Evolutionary conservation across 2,797 vertebrate species (phyloP).

Genomic region (Tapirus indicus): DNA sequence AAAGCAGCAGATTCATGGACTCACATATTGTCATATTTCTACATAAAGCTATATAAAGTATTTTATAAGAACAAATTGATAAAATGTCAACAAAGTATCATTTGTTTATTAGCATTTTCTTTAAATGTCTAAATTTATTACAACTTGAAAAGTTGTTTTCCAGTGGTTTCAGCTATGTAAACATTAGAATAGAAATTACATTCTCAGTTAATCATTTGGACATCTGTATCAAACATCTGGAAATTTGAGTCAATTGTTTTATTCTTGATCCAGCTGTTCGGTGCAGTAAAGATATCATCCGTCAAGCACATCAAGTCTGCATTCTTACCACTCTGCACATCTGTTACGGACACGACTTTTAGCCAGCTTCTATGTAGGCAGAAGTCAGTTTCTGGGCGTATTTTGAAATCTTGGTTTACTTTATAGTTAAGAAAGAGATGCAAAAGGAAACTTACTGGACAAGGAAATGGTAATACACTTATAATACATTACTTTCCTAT

Average conservation of each 20-base stretch:
- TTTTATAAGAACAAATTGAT: slow-evolving; percentile 17
- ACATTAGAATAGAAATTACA: background rate
- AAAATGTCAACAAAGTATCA: slow-evolving; percentile 11
- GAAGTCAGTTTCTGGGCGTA: background rate
- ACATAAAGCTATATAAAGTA: background rate
- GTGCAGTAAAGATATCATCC: background rate
- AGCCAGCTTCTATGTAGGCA: background rate
- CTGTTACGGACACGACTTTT: slow-evolving; percentile 13
- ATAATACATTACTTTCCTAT: background rate
- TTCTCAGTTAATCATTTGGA: slow-evolving; percentile 55
- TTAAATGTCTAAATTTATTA: slow-evolving; percentile 38
- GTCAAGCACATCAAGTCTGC: background rate
- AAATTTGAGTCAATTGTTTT: slow-evolving; percentile 49
- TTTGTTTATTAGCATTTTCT: slow-evolving; percentile 47
- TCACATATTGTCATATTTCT: slow-evolving; percentile 2
- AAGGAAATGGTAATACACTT: background rate
- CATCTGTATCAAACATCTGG: slow-evolving; percentile 70
- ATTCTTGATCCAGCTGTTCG: slow-evolving; percentile 9
- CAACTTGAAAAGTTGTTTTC: slow-evolving; percentile 47
- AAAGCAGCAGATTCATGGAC: background rate
- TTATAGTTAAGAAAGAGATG: slow-evolving; percentile 49
- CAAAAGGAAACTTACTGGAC: background rate
- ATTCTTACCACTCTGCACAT: slow-evolving; percentile 68
- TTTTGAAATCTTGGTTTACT: slow-evolving; percentile 54
- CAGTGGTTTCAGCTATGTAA: background rate